phyloP scores from a whole-genome alignment of 1,140 invertebrate genomes.

The Metopolophium dirhodum region DNA sequence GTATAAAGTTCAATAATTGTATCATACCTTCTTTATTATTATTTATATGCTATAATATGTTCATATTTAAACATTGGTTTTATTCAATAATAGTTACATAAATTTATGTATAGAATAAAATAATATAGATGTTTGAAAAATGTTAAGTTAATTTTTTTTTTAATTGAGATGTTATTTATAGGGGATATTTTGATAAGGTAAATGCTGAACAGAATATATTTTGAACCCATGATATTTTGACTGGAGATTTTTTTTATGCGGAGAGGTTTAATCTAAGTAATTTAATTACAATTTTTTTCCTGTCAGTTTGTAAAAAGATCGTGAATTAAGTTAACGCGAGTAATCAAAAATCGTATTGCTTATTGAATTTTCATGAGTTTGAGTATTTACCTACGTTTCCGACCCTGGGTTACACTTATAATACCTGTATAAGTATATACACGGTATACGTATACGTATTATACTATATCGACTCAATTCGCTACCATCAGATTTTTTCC shows the following conservation, averaged over 20 bases:
- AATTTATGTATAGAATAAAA: no score
- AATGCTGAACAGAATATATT: no score
- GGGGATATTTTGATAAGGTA: background rate
- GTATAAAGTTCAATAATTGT: no score
- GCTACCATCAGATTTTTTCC: background rate
- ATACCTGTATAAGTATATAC: background rate
- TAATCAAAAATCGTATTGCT: background rate
- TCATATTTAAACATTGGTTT: no score
- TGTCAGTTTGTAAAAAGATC: background rate
- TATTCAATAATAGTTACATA: no score
- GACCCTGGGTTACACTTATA: background rate
- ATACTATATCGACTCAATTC: background rate
- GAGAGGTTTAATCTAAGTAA: background rate
- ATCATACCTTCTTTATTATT: no score
- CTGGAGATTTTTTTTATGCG: no score
- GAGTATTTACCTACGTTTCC: background rate
- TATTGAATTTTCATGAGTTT: background rate
- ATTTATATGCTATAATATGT: no score
- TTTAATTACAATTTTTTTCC: background rate
- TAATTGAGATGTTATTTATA: background rate
- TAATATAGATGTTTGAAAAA: background rate
- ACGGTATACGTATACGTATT: no score
- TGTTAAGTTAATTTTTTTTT: background rate
- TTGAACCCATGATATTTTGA: no score
- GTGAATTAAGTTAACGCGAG: background rate